Evolutionary conservation across 2,888 invertebrate species (phyloP), one percentile per base, ranked within the genome.

Genomic region (Diloba caeruleocephala): DNA sequence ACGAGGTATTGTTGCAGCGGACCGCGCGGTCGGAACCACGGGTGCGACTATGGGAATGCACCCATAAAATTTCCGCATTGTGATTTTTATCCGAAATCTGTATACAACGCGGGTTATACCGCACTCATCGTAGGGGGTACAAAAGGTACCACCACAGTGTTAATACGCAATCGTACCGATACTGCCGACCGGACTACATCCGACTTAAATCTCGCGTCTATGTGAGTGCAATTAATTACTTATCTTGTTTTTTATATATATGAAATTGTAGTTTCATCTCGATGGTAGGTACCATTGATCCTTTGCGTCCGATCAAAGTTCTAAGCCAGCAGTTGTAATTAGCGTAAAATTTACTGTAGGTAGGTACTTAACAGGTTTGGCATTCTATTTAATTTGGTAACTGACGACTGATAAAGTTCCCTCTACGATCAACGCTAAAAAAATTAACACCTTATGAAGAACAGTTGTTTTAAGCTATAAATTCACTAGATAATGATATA

Each of bases 21-120:
- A 17, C 48, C 54, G 57, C 43, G 55, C 65, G 60, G 55, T 70
- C 76, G 74, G 76, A 78, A 71, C 62, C 71, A 76, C 75, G 76
- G 76, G 76, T 76, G 74, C 71, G 74, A 73, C 80, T 83, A 81
- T 80, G 81, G 82, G 84, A 88, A 89, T 87, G 88, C 82, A 84
- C 85, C 76, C 85, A 85, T 87, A 88, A 88, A 87, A 71, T 83
- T 85, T 87, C 81, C 84, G 82, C 85, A 81, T 83, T 84, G 85
- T 86, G 84, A 82, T 81, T 89, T 87, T 88, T 85, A 83, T 79
- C 79, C 81, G 66, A 84, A 85, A 81, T 79, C 75, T 74, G 63
- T 72, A 66, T 61, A 72, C 60, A 78, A 71, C 58, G 71, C 66
- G 49, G 72, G 64, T 72, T 67, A 78, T 75, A 74, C 69, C 68